Evolutionary conservation across 1,140 invertebrate species (phyloP), one percentile per base, ranked within the genome.

Genomic region (Brachionus calyciflorus): DNA sequence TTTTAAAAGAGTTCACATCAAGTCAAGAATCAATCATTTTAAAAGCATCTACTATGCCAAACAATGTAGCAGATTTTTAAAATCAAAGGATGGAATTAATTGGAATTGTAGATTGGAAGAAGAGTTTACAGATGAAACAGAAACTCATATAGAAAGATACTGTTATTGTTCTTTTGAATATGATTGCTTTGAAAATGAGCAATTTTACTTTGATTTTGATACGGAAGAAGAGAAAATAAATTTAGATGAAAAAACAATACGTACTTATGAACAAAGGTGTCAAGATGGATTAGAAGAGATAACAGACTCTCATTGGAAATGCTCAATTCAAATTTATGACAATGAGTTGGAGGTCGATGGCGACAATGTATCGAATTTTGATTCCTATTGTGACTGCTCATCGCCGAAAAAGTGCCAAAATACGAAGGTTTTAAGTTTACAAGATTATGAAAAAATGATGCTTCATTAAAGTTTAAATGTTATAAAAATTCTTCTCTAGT

Each of bases 121-220:
- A 21, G 21, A 65, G 14, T 14, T 44, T n/a, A 24, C 19, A 65
- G 37, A 65, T 19, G 40, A 44, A 24, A 44, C 21, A 4, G 60
- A 65, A n/a, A 28, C 28, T 14, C 19, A 37, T 0, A 14, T 65
- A 2, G 40, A 44, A 10, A 65, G 30, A 65, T 65, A 14, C 2
- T 65, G 60, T 41, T 65, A 65, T 65, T 65, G 60, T 44, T 65
- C 37, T 17, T 26, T 65, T 14, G 60, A 65, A 14, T 65, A 65
- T n/a, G 60, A 65, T 44, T 65, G 60, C 24, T 24, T 9, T 2
- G 60, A 65, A 24, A 65, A 65, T 40, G 60, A 65, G 24, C 60
- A 65, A 24, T 65, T 65, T 24, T 65, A 65, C 44, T 65, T 65
- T 37, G 60, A 65, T 65, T 65, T 65, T 21, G 40, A 65, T 3